Base-by-base conservation (phyloP, 2,113 vertebrate species). In the Pogonocichla stellata region DNA sequence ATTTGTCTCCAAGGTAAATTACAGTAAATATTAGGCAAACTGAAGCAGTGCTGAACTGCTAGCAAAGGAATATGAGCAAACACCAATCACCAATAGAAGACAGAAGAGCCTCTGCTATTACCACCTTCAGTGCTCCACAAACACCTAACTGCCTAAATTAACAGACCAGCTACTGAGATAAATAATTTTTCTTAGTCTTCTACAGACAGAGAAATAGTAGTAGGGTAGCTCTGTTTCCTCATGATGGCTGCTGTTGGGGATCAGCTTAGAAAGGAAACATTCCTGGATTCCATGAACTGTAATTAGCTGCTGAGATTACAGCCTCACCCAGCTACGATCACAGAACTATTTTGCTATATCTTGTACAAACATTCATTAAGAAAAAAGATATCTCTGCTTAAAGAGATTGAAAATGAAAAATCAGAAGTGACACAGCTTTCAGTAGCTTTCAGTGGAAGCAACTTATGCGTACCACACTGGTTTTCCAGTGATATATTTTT, bases 1-100 rank as follows among this genome's bases (percentile, higher is more conserved):
- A 78, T 92, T 86, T 80, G 24, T 64, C 72, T 86, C 38, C 77
- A 84, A 88, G 56, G 60, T 53, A 91, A 90, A 90, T 93, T 69
- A 66, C 51, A 72, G 57, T 61, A 64, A 92, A 88, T 40, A 29
- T 62, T 45, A 73, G 71, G 24, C 62, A 70, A 85, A 86, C 26
- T 73, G 75, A 82, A 78, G 42, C 23, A 43, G 13, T 17, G 13
- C 14, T 65, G 69, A 88, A 42, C 29, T 85, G 65, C 48, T 62
- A 33, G 61, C 28, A 58, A 91, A 95, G 62, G 10, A 92, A 70
- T 42, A 75, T 8, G n/a, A 29, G 24, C 18, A 43, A 75, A 86
- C 4, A 83, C 19, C 58, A 58, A 71, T 60, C 22, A 31, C 19
- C 60, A 74, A 25, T 29, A 69, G 67, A 88, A 58, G 40, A 57